Conservation (phyloP, 1,140 invertebrate genomes). For the Drosophila repletoides region DNA sequence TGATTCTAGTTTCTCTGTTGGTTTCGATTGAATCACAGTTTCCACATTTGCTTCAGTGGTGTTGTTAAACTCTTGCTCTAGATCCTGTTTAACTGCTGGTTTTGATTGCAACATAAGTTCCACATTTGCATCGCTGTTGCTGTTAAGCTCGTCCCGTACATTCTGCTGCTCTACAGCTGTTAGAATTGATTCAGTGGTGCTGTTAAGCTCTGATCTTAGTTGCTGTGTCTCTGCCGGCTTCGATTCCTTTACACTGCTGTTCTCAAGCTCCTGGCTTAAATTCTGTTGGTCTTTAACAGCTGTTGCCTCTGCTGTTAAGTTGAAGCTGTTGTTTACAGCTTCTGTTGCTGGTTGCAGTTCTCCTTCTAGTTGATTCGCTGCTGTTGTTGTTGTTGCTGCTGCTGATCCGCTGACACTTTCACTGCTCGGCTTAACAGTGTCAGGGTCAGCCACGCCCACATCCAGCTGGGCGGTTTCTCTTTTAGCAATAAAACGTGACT, state of each 20-base stretch:
- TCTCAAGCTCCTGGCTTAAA: no score
- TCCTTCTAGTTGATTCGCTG: background rate
- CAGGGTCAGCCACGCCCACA: slow-evolving; percentile 56
- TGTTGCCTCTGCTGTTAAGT: background rate
- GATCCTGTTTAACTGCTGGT: background rate
- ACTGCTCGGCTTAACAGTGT: slow-evolving; percentile 50
- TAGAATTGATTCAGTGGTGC: no score
- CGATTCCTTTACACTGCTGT: no score
- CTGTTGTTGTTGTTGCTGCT: background rate
- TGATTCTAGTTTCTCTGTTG: background rate
- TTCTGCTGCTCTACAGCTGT: no score
- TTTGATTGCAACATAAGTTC: background rate
- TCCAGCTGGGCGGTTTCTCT: slow-evolving; percentile 60
- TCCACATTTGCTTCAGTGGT: background rate
- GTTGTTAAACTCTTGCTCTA: background rate
- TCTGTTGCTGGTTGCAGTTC: background rate
- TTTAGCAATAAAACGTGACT: slow-evolving; percentile 71
- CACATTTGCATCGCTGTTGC: no score
- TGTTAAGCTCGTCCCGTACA: no score
- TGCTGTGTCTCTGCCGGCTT: no score
- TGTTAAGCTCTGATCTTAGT: no score
- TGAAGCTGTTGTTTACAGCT: background rate
- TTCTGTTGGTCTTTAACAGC: no score
- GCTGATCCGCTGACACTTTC: slow-evolving; percentile 41
- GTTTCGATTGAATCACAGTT: background rate